Conservation (phyloP, 1,140 invertebrate genomes). For the Tetragonula clypearis region DNA sequence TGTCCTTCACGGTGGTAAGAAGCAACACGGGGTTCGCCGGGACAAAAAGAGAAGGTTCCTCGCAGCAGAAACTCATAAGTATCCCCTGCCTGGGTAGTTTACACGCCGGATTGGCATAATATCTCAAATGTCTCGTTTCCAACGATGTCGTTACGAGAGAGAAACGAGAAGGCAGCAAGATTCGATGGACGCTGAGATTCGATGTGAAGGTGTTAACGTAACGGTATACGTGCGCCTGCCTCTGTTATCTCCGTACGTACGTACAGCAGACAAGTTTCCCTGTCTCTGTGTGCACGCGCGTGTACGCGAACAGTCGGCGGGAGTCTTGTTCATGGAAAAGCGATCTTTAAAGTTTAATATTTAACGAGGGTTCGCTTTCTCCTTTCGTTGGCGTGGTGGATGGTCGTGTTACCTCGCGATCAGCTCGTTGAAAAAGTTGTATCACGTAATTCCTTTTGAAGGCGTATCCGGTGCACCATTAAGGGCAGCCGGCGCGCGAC, state of each 20-base stretch:
- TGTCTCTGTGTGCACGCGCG: not conserved
- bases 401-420: slow-evolving; percentile 39
- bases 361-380: slow-evolving; percentile 73
- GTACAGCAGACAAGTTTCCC: not conserved
- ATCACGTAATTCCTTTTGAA: slow-evolving; percentile 80
- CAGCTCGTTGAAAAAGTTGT: slow-evolving; percentile 68
- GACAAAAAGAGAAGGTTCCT: not conserved
- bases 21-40: not conserved
- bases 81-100: slow-evolving; percentile 45
- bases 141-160: slow-evolving; percentile 72
- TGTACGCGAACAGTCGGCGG: slow-evolving; percentile 41
- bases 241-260: not conserved
- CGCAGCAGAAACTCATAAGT: slow-evolving; percentile 41
- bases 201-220: not conserved
- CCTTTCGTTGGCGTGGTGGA: slow-evolving; percentile 37
- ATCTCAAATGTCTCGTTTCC: slow-evolving; percentile 79
- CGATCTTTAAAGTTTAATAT: slow-evolving; percentile 78
- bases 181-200: not conserved
- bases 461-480: slow-evolving; percentile 78
- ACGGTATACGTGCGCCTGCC: not conserved
- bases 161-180: slow-evolving; percentile 45
- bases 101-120: slow-evolving; percentile 78
- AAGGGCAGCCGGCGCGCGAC: slow-evolving; percentile 59
- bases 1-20: slow-evolving; percentile 15
- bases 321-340: slow-evolving; percentile 45